phyloP scores from a whole-genome alignment of 2,797 vertebrate genomes.

The Falco rusticolus region DNA sequence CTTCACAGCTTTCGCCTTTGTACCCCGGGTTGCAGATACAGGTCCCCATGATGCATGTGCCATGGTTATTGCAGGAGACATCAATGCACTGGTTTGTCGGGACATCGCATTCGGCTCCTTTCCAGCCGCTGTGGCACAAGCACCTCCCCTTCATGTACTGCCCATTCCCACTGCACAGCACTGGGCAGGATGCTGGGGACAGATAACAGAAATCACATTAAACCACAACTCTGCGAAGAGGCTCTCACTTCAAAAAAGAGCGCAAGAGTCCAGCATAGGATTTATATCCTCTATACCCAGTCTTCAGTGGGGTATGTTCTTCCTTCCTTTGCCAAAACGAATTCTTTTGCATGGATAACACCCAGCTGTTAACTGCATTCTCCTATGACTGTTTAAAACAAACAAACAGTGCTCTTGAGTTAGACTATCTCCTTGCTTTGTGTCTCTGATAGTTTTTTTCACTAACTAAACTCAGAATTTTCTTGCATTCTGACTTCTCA shows the following conservation, averaged over 20 bases:
- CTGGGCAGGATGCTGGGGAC: constrained; percentile 91
- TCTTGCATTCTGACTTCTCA: not conserved
- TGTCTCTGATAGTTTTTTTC: not conserved
- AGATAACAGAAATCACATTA: not conserved
- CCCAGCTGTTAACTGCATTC: not conserved
- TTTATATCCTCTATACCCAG: not conserved
- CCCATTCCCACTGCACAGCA: constrained; percentile 97
- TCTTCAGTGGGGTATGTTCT: not conserved
- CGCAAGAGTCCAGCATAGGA: not conserved
- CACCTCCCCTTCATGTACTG: constrained; percentile 98
- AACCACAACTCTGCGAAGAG: not conserved
- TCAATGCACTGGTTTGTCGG: constrained; percentile 97
- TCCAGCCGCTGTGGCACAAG: constrained; percentile 98
- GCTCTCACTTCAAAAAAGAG: not conserved
- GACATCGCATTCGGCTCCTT: constrained; percentile 95
- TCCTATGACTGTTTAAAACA: not conserved
- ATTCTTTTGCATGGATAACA: not conserved
- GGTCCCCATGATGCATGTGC: constrained; percentile 95
- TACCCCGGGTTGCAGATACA: constrained; percentile 97
- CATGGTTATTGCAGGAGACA: constrained; percentile 91
- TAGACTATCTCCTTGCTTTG: not conserved
- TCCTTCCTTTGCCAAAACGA: not conserved
- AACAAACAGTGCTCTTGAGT: not conserved
- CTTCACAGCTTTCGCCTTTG: constrained; percentile 84
- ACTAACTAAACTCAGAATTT: not conserved